Evolutionary conservation across 1,140 invertebrate genomes (phyloP).

Genomic region (Dolichoris vasculosae): DNA sequence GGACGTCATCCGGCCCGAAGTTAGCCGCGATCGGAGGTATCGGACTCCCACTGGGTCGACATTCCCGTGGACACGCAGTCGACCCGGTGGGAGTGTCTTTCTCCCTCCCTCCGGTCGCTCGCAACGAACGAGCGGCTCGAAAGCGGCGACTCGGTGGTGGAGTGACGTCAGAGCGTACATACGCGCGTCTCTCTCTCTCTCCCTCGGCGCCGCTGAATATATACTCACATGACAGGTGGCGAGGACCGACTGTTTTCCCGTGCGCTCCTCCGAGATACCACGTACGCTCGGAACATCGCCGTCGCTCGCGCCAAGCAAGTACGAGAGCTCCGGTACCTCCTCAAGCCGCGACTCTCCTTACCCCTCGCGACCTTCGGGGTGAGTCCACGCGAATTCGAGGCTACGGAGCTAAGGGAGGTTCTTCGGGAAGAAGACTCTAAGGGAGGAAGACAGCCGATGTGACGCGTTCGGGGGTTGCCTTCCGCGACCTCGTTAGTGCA

Average conservation of each 20-base stretch:
- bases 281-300: no score
- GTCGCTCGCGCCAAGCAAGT: no score
- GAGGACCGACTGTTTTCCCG: constrained; percentile 33
- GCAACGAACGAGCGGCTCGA: no score
- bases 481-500: constrained; percentile 27
- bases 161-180: not conserved
- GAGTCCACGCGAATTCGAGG: not conserved
- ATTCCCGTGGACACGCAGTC: not conserved
- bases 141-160: not conserved
- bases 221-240: constrained; percentile 47
- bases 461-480: constrained; percentile 34
- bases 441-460: not conserved
- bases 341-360: no score
- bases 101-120: not conserved
- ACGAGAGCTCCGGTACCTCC: no score
- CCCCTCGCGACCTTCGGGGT: not conserved
- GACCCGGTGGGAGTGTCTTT: not conserved
- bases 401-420: not conserved
- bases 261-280: constrained; percentile 18
- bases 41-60: not conserved
- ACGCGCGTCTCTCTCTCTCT: no score
- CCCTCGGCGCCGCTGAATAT: not conserved
- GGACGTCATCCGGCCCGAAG: not conserved
- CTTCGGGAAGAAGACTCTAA: not conserved
- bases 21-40: not conserved